Evolutionary conservation across 2,113 vertebrate genomes (phyloP), one percentile per base, ranked within the genome.

Genomic region (Dermatemys mawii): DNA sequence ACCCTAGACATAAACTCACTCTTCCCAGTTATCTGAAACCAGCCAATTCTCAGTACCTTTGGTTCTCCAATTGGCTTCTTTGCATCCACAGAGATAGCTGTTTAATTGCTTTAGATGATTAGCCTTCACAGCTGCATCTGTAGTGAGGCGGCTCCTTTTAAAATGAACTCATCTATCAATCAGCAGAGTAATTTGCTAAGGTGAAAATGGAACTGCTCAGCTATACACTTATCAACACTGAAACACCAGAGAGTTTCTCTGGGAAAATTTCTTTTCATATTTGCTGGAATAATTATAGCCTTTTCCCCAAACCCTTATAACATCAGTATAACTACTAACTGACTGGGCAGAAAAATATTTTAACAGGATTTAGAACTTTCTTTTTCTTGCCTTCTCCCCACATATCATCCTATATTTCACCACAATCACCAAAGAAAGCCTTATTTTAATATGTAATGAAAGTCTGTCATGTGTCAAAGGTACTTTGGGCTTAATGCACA

Each of bases 51-150:
- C 93, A 93, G 94, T 87, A 94, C 84, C 41, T 82, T 95, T 79
- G 87, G 83, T 92, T 89, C 90, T 92, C 29, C 73, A 70, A 27
- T 78, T 97, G 94, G 95, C 96, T 97, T 86, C 87, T 93, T 94
- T 97, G 88, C 93, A 94, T 89, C 63, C 92, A 53, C 85, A 96
- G 81, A 97, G 97, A 98, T 97, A 98, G 96, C 95, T 93, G 84
- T 96, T 90, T 98, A 97, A 98, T 98, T 98, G 95, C 95, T 93
- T 93, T 84, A 75, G 51, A 88, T 97, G 97, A 97, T 97, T 97
- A 97, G 91, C 84, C 91, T 78, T 96, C 93, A 83, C 98, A 98
- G 97, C 96, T 98, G 98, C 93, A 95, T 92, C 83, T 88, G 87
- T 84, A 88, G 73, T 46, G 84, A 90, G 96, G 93, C 92, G 67